These are phyloP conservation scores for Leucophora obtusa DNA, from an alignment of 2,888 invertebrate genomes.

Conservation along the genomic window DNA sequence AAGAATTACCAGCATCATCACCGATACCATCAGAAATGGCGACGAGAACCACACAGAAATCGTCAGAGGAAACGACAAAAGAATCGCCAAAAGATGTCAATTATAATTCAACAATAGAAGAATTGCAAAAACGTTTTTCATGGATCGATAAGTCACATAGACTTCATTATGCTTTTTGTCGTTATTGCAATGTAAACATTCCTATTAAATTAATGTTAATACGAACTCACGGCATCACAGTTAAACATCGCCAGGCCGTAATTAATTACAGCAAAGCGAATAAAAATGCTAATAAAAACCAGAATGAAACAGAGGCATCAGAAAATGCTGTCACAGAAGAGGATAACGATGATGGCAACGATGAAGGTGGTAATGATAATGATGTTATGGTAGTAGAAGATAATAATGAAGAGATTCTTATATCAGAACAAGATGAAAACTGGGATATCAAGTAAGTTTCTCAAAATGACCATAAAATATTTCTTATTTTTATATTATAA, in stretches of 20 bases:
- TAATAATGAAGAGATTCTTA: conserved; percentile 56
- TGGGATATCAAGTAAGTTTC: conserved; percentile 55
- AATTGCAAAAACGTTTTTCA: conserved; percentile 56
- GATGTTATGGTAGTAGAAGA: conserved; percentile 53
- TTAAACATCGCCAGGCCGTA: conserved; percentile 42
- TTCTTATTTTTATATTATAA: no score
- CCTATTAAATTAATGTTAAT: conserved; percentile 44
- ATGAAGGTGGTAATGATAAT: conserved; percentile 9
- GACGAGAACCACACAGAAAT: neutral
- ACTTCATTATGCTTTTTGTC: conserved; percentile 39
- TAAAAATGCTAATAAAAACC: neutral
- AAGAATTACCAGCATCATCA: conserved; percentile 15
- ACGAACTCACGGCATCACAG: conserved; percentile 47
- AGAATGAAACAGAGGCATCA: neutral
- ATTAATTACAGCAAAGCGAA: conserved; percentile 20
- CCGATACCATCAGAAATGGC: neutral
- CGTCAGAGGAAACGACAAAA: neutral
- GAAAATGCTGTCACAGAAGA: neutral
- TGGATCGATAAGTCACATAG: conserved; percentile 51
- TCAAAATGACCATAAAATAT: no score
- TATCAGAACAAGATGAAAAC: conserved; percentile 61
- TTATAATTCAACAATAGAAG: conserved; percentile 43
- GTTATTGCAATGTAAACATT: conserved; percentile 42
- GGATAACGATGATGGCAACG: neutral
- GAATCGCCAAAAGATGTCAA: no score